phyloP scores from a whole-genome alignment of 35 echinoderm and acorn worm species.

The Stichopus chloronotus region DNA sequence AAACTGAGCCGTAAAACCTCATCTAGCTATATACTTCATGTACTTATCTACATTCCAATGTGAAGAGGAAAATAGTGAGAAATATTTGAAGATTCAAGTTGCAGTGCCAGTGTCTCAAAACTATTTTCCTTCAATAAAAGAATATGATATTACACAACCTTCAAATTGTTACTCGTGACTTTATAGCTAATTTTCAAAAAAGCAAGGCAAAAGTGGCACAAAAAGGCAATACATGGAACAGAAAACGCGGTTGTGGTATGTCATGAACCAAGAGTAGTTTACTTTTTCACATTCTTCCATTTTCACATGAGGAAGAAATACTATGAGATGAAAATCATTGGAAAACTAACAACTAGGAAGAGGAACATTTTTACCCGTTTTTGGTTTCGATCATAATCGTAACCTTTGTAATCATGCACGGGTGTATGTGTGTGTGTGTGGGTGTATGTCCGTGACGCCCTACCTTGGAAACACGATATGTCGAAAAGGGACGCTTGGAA shows the following conservation, averaged over 20 bases:
- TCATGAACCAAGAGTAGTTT: conserved; percentile 2
- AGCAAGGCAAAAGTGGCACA: not conserved
- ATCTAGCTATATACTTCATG: not conserved
- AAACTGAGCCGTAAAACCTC: too few relatives aligned
- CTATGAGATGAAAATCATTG: not conserved
- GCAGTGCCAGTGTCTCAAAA: not conserved
- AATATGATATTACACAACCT: conserved; percentile 4
- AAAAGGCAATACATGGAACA: conserved; percentile 1
- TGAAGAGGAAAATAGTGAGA: not conserved
- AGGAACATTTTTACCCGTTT: not conserved
- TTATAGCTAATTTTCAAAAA: not conserved
- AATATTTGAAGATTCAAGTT: conserved; percentile 2
- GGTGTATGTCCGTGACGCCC: too few relatives aligned
- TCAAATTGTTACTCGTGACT: not conserved
- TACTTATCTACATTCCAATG: conserved; percentile 5
- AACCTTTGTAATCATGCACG: too few relatives aligned
- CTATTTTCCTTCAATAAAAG: not conserved
- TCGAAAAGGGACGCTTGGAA: too few relatives aligned
- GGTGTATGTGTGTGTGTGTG: too few relatives aligned
- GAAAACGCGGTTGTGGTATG: too few relatives aligned
- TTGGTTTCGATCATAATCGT: too few relatives aligned
- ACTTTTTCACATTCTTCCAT: not conserved
- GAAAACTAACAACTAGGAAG: conserved; percentile 11
- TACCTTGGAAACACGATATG: too few relatives aligned
- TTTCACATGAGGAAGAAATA: conserved; percentile 7